phyloP scores from a whole-genome alignment of 2,113 vertebrate genomes.

The Oreochromis niloticus region DNA sequence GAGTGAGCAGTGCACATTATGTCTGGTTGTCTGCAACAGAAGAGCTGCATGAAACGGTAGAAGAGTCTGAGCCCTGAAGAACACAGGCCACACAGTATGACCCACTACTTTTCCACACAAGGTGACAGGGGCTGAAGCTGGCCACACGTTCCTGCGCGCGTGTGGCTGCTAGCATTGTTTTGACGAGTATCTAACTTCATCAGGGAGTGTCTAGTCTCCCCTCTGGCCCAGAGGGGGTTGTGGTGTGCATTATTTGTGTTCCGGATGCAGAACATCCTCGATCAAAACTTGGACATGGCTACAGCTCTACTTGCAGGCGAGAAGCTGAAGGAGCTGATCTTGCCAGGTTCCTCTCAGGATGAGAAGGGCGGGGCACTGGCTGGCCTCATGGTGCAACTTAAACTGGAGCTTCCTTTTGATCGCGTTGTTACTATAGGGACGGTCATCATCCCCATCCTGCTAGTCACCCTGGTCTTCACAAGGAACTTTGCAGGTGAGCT shows the following conservation, averaged over 20 bases:
- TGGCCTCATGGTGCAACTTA: slow-evolving; percentile 90
- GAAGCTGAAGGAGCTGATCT: slow-evolving; percentile 97
- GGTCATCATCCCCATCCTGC: slow-evolving; percentile 94
- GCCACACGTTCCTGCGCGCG: background rate
- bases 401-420: slow-evolving; percentile 96
- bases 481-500: slow-evolving; percentile 98
- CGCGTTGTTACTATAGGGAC: slow-evolving; percentile 96
- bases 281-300: slow-evolving; percentile 98
- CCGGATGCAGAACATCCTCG: slow-evolving; percentile 95
- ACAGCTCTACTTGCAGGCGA: slow-evolving; percentile 95
- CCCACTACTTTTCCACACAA: background rate
- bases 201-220: background rate
- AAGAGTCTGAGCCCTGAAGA: background rate
- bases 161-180: background rate
- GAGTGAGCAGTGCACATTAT: background rate
- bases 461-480: slow-evolving; percentile 97
- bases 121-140: slow-evolving; percentile 31
- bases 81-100: background rate
- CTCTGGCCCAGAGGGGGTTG: slow-evolving; percentile 14
- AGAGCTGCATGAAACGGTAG: background rate
- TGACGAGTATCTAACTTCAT: background rate
- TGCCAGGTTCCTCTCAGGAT: slow-evolving; percentile 91
- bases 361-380: slow-evolving; percentile 88
- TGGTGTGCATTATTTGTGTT: slow-evolving; percentile 4
- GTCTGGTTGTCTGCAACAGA: background rate